Conservation (phyloP, 1,140 invertebrate species). For the Hylyphantes graminicola region DNA sequence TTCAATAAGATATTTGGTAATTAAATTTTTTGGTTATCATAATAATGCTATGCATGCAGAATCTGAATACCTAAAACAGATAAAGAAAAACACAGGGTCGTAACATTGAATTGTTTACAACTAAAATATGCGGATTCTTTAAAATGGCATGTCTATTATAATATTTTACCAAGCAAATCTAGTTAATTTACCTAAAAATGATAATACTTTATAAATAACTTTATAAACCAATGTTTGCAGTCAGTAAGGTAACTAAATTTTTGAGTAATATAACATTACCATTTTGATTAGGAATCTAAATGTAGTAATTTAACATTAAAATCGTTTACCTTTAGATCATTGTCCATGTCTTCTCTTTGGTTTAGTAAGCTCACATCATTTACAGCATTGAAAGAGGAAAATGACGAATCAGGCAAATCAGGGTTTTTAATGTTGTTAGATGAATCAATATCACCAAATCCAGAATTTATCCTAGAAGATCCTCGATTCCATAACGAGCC, state of each 20-base stretch:
- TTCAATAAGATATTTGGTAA: too few relatives aligned
- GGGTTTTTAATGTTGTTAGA: conserved; percentile 61
- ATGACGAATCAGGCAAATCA: conserved; percentile 58
- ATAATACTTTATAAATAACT: background rate
- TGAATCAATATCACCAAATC: conserved; percentile 68
- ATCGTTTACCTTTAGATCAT: conserved; percentile 11
- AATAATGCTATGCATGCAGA: too few relatives aligned
- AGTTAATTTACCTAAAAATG: too few relatives aligned
- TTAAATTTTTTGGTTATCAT: too few relatives aligned
- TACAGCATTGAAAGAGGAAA: background rate
- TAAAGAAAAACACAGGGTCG: too few relatives aligned
- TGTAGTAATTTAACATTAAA: background rate
- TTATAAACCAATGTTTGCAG: background rate
- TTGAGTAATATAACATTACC: background rate
- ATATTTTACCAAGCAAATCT: too few relatives aligned
- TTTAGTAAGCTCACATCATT: background rate
- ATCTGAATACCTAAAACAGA: too few relatives aligned
- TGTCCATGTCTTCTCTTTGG: conserved; percentile 15
- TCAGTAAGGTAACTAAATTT: background rate
- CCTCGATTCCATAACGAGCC: conserved; percentile 59
- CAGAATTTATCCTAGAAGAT: conserved; percentile 67
- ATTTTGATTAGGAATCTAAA: background rate
- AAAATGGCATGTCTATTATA: too few relatives aligned
- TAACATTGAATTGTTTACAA: too few relatives aligned
- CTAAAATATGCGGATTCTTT: too few relatives aligned